Conservation (phyloP, 2,113 vertebrate species). For the Festucalex cinctus region DNA sequence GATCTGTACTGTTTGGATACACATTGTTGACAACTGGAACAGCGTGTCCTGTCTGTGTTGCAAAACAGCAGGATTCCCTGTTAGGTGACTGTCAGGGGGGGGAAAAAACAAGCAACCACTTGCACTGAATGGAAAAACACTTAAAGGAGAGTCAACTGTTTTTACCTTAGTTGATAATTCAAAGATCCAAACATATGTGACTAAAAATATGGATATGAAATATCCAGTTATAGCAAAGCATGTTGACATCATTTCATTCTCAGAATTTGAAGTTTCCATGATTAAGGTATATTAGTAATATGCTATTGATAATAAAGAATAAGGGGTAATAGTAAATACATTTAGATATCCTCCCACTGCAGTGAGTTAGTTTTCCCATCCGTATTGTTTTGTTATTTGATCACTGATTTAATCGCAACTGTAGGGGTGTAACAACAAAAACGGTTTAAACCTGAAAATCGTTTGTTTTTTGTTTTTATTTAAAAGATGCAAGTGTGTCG, state of each 20-base stretch:
- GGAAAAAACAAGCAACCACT: neutral
- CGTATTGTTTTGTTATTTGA: neutral
- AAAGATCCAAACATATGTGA: neutral
- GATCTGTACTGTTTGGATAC: slow-evolving; percentile 8
- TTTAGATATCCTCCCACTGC: neutral
- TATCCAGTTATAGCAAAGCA: neutral
- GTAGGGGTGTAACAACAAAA: too few species aligned
- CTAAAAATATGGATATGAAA: too few species aligned
- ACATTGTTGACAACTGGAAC: slow-evolving; percentile 29
- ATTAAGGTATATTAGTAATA: neutral
- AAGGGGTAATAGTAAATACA: neutral
- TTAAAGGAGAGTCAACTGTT: neutral
- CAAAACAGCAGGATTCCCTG: slow-evolving; percentile 37
- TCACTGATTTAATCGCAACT: neutral
- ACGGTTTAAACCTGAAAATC: too few species aligned
- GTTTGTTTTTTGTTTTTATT: too few species aligned
- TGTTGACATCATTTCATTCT: too few species aligned
- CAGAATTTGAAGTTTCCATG: too few species aligned
- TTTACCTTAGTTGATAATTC: neutral
- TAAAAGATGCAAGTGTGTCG: too few species aligned
- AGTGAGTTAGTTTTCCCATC: neutral
- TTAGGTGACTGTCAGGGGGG: neutral
- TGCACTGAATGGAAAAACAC: neutral
- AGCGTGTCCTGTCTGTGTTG: slow-evolving; percentile 43
- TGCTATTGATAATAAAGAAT: neutral